A percentile compares a stretch with the other conserved stretches of the same genome.
These are phyloP conservation scores for Anas platyrhynchos DNA, from an alignment of 2,113 vertebrate species.

Conservation along the genomic window DNA sequence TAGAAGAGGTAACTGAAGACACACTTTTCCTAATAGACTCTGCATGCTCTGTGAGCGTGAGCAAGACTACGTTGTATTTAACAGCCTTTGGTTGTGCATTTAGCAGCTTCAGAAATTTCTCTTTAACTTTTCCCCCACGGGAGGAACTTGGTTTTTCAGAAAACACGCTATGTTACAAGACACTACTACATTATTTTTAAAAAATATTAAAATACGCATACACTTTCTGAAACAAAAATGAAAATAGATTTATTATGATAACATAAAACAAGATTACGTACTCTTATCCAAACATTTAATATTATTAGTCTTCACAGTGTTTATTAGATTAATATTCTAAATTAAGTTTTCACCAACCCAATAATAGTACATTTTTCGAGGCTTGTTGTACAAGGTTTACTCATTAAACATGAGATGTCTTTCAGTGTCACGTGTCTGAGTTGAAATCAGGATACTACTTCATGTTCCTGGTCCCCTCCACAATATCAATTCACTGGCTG, in stretches of 20 bases:
- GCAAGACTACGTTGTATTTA: not conserved
- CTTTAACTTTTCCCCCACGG: not conserved
- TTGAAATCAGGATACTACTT: not conserved
- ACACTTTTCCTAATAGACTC: not conserved
- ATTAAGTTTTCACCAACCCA: not conserved
- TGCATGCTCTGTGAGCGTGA: not conserved
- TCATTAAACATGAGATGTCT: not conserved
- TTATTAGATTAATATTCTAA: not conserved
- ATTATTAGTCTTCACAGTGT: not conserved
- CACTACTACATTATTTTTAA: not conserved
- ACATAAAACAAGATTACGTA: not conserved
- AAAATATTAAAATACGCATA: not conserved
- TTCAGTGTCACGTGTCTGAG: not conserved
- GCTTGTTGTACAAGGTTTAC: not conserved
- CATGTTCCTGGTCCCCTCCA: too few relatives aligned
- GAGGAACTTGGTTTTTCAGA: not conserved
- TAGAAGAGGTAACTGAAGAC: conserved; percentile 50
- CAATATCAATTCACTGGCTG: not conserved
- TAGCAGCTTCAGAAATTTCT: not conserved
- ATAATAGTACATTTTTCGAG: not conserved
- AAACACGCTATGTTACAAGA: not conserved
- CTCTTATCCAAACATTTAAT: not conserved
- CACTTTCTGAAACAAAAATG: not conserved
- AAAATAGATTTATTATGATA: not conserved
- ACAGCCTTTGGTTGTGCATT: not conserved